phyloP scores from a whole-genome alignment of 2,113 vertebrate genomes.

The Gallinago paraguaiae region DNA sequence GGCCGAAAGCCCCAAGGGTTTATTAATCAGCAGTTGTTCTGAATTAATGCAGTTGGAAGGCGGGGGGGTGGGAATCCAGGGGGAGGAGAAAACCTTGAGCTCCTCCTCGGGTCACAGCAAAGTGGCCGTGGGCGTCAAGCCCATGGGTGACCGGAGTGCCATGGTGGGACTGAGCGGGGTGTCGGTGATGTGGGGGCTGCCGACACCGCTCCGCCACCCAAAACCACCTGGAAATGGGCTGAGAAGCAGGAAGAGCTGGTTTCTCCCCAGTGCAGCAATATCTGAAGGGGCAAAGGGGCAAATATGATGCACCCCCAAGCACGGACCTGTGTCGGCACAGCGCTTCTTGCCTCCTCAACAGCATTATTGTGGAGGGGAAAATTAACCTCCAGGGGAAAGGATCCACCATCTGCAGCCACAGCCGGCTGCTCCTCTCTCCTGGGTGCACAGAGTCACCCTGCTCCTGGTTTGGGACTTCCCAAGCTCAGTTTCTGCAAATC shows the following conservation, averaged over 20 bases:
- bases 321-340: rapidly evolving
- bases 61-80: rapidly evolving
- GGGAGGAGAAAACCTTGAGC: neutral
- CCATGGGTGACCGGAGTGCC: rapidly evolving
- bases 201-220: neutral
- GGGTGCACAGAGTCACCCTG: neutral
- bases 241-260: neutral
- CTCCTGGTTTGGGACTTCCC: neutral
- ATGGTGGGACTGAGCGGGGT: neutral
- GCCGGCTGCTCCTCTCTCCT: neutral
- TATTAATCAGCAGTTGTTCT: neutral
- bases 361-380: neutral
- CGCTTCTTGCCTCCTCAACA: rapidly evolving
- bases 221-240: neutral
- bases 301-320: neutral
- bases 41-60: neutral
- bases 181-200: neutral
- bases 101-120: neutral
- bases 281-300: neutral
- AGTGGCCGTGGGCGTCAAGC: rapidly evolving
- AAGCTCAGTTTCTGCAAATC: neutral
- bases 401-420: neutral
- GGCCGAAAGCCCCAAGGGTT: rapidly evolving
- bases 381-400: neutral
- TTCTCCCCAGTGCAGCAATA: neutral